Conservation (phyloP, 2,888 invertebrate species). For the Epinotia brunnichana region DNA sequence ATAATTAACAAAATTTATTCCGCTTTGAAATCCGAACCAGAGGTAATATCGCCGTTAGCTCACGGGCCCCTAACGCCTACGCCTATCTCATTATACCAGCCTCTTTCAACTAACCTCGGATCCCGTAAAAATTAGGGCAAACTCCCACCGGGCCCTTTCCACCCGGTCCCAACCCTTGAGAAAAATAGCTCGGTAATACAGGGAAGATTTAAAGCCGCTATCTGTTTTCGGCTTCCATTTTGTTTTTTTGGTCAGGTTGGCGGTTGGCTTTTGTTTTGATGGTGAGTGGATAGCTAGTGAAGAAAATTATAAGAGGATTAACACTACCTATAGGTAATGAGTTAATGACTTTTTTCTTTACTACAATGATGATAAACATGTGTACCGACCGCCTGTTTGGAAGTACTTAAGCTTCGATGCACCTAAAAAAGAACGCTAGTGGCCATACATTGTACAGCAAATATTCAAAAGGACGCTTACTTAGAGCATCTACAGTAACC, state of each 20-base stretch:
- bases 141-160: slow-evolving; percentile 53
- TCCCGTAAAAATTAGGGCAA: slow-evolving; percentile 77
- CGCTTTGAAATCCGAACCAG: slow-evolving; percentile 3
- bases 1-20: too few relatives aligned
- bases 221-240: slow-evolving; percentile 54
- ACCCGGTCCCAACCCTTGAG: slow-evolving; percentile 72
- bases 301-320: not conserved
- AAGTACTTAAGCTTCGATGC: too few relatives aligned
- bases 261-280: slow-evolving; percentile 7
- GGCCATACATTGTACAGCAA: too few relatives aligned
- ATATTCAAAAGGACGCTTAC: too few relatives aligned
- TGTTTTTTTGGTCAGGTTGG: slow-evolving; percentile 31
- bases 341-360: too few relatives aligned
- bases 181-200: slow-evolving; percentile 81
- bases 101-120: slow-evolving; percentile 71
- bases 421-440: too few relatives aligned
- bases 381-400: too few relatives aligned
- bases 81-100: slow-evolving; percentile 52
- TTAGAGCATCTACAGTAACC: too few relatives aligned
- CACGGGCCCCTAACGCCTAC: slow-evolving; percentile 37
- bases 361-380: too few relatives aligned
- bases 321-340: too few relatives aligned
- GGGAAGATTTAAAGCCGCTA: slow-evolving; percentile 76
- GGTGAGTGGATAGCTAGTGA: not conserved
- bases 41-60: slow-evolving; percentile 8